phyloP scores from a whole-genome alignment of 2,888 invertebrate species.

The Galerucella pusilla region DNA sequence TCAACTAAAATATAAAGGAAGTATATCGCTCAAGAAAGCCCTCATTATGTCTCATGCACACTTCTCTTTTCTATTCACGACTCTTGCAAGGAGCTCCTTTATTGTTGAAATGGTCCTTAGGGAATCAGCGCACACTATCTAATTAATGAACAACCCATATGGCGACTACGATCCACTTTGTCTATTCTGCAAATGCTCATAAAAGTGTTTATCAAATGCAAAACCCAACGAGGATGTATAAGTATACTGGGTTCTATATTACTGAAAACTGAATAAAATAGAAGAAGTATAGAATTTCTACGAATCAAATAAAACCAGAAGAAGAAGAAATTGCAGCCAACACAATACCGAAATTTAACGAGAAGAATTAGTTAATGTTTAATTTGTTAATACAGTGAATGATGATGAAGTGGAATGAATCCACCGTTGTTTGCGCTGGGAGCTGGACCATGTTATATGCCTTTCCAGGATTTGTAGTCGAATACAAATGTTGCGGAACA shows the following conservation, averaged over 20 bases:
- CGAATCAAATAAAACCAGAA: too few relatives aligned
- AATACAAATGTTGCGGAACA: too few relatives aligned
- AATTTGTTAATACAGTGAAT: too few relatives aligned
- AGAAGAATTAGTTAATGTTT: too few relatives aligned
- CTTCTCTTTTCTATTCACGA: constrained; percentile 30
- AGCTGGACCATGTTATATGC: too few relatives aligned
- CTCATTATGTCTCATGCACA: constrained; percentile 34
- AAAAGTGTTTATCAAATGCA: not conserved
- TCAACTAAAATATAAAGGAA: constrained; percentile 12
- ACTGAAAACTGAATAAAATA: too few relatives aligned
- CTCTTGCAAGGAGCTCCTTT: constrained; percentile 2
- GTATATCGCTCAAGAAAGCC: constrained; percentile 35
- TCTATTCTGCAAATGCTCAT: not conserved
- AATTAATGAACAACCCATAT: constrained; percentile 5
- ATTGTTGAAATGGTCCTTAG: constrained; percentile 9
- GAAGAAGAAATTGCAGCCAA: too few relatives aligned
- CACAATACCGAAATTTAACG: too few relatives aligned
- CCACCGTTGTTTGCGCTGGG: too few relatives aligned
- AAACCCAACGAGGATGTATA: not conserved
- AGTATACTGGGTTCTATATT: not conserved
- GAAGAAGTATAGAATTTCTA: too few relatives aligned
- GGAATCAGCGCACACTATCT: constrained; percentile 1
- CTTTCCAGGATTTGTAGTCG: too few relatives aligned
- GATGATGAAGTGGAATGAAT: too few relatives aligned
- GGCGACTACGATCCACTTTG: not conserved